Conservation (phyloP, 2,888 invertebrate genomes). For the Coelogynopora nodosa region DNA sequence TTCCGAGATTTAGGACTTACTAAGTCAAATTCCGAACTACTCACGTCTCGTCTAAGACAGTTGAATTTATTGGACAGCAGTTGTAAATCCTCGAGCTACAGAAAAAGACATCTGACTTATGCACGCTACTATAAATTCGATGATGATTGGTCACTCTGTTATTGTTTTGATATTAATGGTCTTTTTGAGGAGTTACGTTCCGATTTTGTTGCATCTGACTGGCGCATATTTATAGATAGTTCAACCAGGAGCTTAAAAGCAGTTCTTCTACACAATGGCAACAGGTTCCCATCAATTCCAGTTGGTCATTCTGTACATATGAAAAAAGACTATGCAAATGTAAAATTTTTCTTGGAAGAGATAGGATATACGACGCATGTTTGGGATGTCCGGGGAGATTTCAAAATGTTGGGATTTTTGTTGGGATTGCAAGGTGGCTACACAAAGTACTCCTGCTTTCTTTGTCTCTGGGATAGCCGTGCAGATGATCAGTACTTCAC, state of each 20-base stretch:
- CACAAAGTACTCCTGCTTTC: constrained; percentile 33
- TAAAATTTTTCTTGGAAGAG: constrained; percentile 26
- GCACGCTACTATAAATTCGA: constrained; percentile 23
- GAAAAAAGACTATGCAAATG: constrained; percentile 37
- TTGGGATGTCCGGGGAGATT: constrained; percentile 29
- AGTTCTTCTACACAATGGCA: constrained; percentile 31
- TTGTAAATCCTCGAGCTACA: constrained; percentile 3
- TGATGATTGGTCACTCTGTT: constrained; percentile 14
- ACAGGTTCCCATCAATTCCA: constrained; percentile 5
- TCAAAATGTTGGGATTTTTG: constrained; percentile 40
- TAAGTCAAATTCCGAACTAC: constrained; percentile 28
- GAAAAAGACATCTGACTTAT: constrained; percentile 23
- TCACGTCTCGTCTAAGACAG: constrained; percentile 31
- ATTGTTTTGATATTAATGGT: constrained; percentile 25
- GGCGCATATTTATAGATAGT: constrained; percentile 35
- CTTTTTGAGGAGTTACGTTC: constrained; percentile 10
- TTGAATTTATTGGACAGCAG: constrained; percentile 30
- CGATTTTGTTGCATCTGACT: constrained; percentile 27
- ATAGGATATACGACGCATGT: constrained; percentile 21
- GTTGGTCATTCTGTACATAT: constrained; percentile 30
- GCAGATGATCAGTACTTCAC: constrained; percentile 17
- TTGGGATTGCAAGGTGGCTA: constrained; percentile 36
- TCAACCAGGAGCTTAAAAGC: constrained; percentile 34
- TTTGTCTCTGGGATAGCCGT: constrained; percentile 26
- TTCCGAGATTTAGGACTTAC: constrained; percentile 35